phyloP scores from a whole-genome alignment of 1,140 invertebrate species.

The Microvelia longipes region DNA sequence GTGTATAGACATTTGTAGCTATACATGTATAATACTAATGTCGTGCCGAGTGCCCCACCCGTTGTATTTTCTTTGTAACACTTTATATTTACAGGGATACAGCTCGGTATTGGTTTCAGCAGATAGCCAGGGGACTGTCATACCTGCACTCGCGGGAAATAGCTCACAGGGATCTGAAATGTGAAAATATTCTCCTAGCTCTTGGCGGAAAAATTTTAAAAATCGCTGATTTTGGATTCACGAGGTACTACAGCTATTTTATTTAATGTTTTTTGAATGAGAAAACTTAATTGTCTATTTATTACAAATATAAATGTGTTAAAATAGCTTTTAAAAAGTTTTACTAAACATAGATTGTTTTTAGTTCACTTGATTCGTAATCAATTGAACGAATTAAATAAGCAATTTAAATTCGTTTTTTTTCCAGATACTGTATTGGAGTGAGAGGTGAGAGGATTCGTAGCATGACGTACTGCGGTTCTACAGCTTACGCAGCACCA shows the following conservation, averaged over 20 bases:
- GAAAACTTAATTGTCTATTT: no score
- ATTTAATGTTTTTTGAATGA: not conserved
- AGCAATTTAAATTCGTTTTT: no score
- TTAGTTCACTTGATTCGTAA: no score
- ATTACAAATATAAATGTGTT: no score
- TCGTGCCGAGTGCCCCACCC: no score
- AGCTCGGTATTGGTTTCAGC: slow-evolving; percentile 47
- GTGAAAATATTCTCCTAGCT: slow-evolving; percentile 76
- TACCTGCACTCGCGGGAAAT: slow-evolving; percentile 72
- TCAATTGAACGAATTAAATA: no score
- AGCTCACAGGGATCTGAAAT: slow-evolving; percentile 74
- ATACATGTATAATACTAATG: no score
- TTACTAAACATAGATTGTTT: no score
- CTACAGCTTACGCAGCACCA: slow-evolving; percentile 50
- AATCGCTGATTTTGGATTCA: slow-evolving; percentile 78
- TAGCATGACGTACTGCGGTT: slow-evolving; percentile 41
- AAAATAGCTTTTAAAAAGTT: no score
- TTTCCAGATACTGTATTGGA: slow-evolving; percentile 37
- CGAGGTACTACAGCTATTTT: slow-evolving; percentile 21
- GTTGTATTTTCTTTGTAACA: no score
- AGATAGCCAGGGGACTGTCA: slow-evolving; percentile 63
- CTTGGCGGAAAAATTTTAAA: slow-evolving; percentile 62
- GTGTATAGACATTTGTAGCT: no score
- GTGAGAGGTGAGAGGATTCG: slow-evolving; percentile 35
- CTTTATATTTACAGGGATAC: no score